Base-by-base conservation (phyloP, 2,888 invertebrate species). In the Synergus itoensis region DNA sequence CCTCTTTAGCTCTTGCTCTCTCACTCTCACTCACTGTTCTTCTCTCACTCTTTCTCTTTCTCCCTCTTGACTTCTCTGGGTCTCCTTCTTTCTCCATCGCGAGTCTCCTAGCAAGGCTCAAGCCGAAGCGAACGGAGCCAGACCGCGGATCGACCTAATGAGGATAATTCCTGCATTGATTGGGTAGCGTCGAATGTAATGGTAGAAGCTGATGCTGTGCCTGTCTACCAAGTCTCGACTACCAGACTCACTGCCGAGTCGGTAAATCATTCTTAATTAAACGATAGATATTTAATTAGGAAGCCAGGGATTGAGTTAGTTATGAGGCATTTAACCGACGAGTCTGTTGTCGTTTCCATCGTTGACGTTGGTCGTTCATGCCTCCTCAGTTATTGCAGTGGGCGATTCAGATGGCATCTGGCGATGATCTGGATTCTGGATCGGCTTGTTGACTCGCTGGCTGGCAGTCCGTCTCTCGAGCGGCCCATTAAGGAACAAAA, bases 161-260 rank as follows among this genome's bases (percentile, higher is more conserved):
- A 91, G 91, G 90, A 90, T 91, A 91, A 91, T 91, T 91, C 91
- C 90, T 91, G 91, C 90, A 90, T 91, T 88, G 91, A 91, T 91
- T 90, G 91, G 89, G 87, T 83, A 85, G 87, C 83, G 80, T 87
- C 86, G 87, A 88, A 88, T 86, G 88, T 40, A 73, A 73, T 73
- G 36, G 84, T 86, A 85, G 78, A 83, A 82, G 85, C 84, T 80
- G 82, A 82, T 82, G 79, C 83, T 63, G 80, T 69, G 77, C 81
- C 67, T 80, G 81, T 81, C 83, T 82, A 4, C 48, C 28, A 28
- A 48, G 45, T 73, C 69, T 69, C 48, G 14, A 45, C 69, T 73
- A 81, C 86, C 60, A 69, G 28, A 60, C 73, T 73, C 43, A 62
- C 43, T 57, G 67, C 57, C 53, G 45, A 76, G 83, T 85, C 89